Evolutionary conservation across 2,888 invertebrate species (phyloP), one percentile per base, ranked within the genome.

Genomic region (Heliconius ismenius): DNA sequence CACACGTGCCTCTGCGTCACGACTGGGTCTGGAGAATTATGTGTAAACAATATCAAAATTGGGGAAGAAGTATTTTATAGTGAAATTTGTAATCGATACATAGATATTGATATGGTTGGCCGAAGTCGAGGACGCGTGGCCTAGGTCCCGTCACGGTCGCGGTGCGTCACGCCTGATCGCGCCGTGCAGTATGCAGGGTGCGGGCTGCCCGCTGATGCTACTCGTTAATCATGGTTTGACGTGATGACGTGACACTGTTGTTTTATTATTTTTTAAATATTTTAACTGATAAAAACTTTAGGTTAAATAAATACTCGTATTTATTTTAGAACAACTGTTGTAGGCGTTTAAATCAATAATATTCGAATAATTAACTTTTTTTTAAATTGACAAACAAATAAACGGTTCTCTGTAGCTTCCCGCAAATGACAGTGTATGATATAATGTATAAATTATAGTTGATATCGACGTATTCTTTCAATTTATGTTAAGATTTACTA

Each of bases 141-240:
- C 89, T 91, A 91, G 91, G 91, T 90, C 90, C 85, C 82, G 84
- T 84, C 92, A 92, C 88, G 92, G 93, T 85, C 91, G 86, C 87
- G 60, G 43, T 63, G 75, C 76, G 82, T 91, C 89, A 91, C 90
- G 92, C 91, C 87, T 90, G 91, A 92, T 90, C 87, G 89, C 86
- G 32, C 69, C 75, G 75, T 73, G 76, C 70, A n/a, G 70, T 75
- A 77, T 73, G 89, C 86, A n/a, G 69, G 67, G 77, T 73, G 74
- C 63, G 26, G 69, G 70, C 76, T 73, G 74, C 63, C 73, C 75
- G 54, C 58, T 73, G 77, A 78, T 79, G 69, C 15, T 54, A 69
- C 76, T 76, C 65, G 69, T 78, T 60, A 70, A 74, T 64, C 62
- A 39, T 43, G 72, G 60, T 39, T 72, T 32, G 26, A 26, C 39